phyloP scores from a whole-genome alignment of 2,113 vertebrate species.

The Rhineura floridana region DNA sequence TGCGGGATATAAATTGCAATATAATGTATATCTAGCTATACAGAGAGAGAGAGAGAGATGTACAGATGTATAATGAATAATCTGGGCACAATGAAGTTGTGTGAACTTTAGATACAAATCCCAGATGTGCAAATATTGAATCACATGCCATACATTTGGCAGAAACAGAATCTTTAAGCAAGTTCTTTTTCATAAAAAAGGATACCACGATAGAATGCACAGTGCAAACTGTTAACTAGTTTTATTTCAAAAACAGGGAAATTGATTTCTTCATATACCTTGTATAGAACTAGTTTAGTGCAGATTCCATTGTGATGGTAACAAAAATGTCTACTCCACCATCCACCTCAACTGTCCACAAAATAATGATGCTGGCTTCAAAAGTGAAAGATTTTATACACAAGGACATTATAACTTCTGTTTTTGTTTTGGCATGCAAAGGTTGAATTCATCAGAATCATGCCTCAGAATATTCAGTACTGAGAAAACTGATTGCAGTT shows the following conservation, averaged over 20 bases:
- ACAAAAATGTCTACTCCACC: not conserved
- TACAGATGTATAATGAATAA: too few species aligned
- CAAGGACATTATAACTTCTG: not conserved
- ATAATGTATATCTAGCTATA: too few species aligned
- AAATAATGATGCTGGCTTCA: not conserved
- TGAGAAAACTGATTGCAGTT: too few species aligned
- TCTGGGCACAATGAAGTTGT: not conserved
- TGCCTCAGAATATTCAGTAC: too few species aligned
- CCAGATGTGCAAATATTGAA: not conserved
- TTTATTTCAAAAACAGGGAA: not conserved
- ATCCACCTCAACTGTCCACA: not conserved
- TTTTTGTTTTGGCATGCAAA: not conserved
- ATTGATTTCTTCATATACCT: not conserved
- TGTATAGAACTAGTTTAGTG: not conserved
- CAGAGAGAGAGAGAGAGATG: too few species aligned
- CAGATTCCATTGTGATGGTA: not conserved
- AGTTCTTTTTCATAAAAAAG: not conserved
- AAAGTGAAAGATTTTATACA: not conserved
- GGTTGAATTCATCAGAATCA: not conserved
- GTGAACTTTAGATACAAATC: not conserved
- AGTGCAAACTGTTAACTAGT: not conserved
- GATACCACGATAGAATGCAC: not conserved
- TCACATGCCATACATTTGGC: not conserved
- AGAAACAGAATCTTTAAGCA: conserved; percentile 17
- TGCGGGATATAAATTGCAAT: too few species aligned